Conservation (phyloP, 2,797 vertebrate genomes). For the Crocidura indochinensis region DNA sequence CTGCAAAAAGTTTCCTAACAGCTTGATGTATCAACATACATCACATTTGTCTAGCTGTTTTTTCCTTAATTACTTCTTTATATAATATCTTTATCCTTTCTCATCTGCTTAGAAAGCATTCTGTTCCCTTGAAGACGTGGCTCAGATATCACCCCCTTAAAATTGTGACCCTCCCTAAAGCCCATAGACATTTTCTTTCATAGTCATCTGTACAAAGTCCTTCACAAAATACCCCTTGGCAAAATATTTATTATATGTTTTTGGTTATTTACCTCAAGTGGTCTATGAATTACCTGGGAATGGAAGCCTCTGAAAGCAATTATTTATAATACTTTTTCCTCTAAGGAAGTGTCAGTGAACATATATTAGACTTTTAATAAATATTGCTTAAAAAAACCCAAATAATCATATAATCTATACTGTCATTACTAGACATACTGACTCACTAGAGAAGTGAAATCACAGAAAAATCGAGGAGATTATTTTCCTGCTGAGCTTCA, state of each 20-base stretch:
- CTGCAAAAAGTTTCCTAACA: background rate
- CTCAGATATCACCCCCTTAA: background rate
- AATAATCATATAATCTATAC: slow-evolving; percentile 31
- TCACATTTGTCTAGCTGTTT: background rate
- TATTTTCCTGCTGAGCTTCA: slow-evolving; percentile 68
- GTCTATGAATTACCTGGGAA: slow-evolving; percentile 26
- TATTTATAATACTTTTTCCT: slow-evolving; percentile 4
- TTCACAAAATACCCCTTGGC: background rate
- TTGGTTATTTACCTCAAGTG: background rate
- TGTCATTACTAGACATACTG: slow-evolving; percentile 73
- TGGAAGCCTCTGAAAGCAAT: slow-evolving; percentile 21
- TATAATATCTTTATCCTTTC: background rate
- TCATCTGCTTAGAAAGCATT: background rate
- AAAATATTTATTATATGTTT: slow-evolving; percentile 29
- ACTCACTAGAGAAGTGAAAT: slow-evolving; percentile 66
- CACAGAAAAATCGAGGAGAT: slow-evolving; percentile 72
- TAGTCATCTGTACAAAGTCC: background rate
- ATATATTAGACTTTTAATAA: background rate
- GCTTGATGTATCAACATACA: background rate
- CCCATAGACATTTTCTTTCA: background rate
- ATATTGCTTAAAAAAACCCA: slow-evolving; percentile 30
- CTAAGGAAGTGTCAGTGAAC: background rate
- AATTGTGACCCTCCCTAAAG: background rate
- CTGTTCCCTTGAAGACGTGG: background rate
- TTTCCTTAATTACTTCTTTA: background rate